Conservation (phyloP, 1,140 invertebrate species). For the Leptinotarsa texana region DNA sequence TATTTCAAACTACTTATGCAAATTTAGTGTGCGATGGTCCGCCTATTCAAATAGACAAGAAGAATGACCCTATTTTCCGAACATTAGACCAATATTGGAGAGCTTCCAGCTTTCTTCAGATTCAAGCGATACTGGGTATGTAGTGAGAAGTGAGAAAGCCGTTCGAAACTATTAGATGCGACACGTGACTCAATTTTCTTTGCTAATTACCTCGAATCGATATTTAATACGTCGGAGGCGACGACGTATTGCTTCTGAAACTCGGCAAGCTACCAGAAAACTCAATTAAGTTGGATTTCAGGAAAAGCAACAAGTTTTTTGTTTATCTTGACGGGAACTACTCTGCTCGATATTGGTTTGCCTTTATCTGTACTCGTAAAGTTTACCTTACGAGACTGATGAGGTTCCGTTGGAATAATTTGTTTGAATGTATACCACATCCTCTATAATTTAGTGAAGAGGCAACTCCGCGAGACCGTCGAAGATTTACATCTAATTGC, state of each 20-base stretch:
- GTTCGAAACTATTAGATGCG: neutral
- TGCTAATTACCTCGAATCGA: slow-evolving; percentile 24
- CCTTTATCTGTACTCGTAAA: neutral
- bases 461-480: no score
- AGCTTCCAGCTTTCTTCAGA: neutral
- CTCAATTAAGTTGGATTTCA: slow-evolving; percentile 17
- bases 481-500: no score
- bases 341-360: neutral
- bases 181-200: slow-evolving; percentile 27
- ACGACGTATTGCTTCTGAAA: slow-evolving; percentile 4
- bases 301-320: slow-evolving; percentile 19
- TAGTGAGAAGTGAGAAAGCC: neutral
- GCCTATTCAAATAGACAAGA: slow-evolving; percentile 9
- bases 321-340: slow-evolving; percentile 8
- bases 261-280: slow-evolving; percentile 17
- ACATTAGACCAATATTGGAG: slow-evolving; percentile 9
- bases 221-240: slow-evolving; percentile 21
- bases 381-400: no score
- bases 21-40: neutral
- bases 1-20: no score
- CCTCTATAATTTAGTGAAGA: no score
- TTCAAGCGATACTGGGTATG: neutral
- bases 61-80: slow-evolving; percentile 10
- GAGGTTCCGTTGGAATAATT: no score
- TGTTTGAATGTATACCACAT: no score